phyloP scores from a whole-genome alignment of 2,888 invertebrate genomes.

The Mythimna pallens region DNA sequence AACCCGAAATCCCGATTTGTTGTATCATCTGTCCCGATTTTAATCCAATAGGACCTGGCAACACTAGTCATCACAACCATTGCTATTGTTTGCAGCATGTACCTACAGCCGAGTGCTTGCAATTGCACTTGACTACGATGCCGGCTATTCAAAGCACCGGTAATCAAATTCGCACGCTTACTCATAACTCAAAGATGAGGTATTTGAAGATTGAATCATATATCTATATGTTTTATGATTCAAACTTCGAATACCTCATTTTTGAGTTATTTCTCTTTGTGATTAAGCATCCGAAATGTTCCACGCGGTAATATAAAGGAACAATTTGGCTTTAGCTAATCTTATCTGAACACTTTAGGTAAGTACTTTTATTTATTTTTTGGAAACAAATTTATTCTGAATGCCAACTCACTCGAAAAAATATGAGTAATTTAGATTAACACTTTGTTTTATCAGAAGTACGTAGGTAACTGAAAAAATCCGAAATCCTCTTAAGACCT shows the following conservation, averaged over 20 bases:
- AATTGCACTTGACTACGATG: slow-evolving; percentile 20
- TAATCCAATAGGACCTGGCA: too few relatives aligned
- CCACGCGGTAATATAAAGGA: slow-evolving; percentile 13
- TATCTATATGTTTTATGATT: too few relatives aligned
- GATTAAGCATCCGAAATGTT: slow-evolving; percentile 1
- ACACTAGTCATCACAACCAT: slow-evolving; percentile 38
- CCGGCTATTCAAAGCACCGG: slow-evolving; percentile 35
- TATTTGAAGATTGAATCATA: too few relatives aligned
- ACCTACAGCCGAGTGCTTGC: slow-evolving; percentile 32
- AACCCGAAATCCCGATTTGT: too few relatives aligned
- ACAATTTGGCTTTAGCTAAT: slow-evolving; percentile 19
- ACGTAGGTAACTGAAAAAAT: neutral
- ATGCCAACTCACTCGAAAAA: slow-evolving; percentile 20
- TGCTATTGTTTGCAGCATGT: slow-evolving; percentile 54
- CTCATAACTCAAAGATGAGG: too few relatives aligned
- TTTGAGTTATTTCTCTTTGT: too few relatives aligned
- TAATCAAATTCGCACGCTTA: slow-evolving; percentile 9
- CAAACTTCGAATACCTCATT: too few relatives aligned
- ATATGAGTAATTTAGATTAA: slow-evolving; percentile 29
- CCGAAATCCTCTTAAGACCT: neutral
- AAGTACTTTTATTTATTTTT: neutral
- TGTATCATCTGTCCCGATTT: too few relatives aligned
- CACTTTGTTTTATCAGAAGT: slow-evolving; percentile 3
- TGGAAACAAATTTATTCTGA: neutral
- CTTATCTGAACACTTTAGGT: slow-evolving; percentile 15